Conservation (phyloP, 2,113 vertebrate species). For the Ictalurus punctatus region DNA sequence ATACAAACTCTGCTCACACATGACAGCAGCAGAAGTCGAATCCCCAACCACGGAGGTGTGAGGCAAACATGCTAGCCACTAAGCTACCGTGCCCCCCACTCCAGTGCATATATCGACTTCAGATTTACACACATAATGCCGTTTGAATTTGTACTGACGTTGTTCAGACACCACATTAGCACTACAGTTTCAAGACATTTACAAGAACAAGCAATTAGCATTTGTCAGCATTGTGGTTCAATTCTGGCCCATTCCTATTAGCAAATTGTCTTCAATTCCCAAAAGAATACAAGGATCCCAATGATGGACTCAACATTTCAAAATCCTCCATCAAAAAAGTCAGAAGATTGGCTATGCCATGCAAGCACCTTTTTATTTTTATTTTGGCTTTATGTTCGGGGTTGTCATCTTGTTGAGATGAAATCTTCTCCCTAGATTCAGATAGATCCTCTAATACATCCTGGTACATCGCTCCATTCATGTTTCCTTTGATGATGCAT, state of each 20-base stretch:
- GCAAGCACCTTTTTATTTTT: neutral
- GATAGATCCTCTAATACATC: neutral
- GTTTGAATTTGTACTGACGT: neutral
- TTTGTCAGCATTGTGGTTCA: neutral
- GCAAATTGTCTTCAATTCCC: neutral
- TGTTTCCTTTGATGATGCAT: neutral
- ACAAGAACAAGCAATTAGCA: neutral
- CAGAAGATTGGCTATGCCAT: neutral
- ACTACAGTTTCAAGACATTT: neutral
- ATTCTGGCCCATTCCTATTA: neutral
- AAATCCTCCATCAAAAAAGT: neutral
- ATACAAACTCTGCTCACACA: too few species aligned
- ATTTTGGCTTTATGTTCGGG: neutral
- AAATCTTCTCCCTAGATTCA: neutral
- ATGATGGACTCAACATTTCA: neutral
- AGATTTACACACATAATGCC: neutral
- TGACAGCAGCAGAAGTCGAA: too few species aligned
- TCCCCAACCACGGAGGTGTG: too few species aligned
- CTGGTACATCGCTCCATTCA: neutral
- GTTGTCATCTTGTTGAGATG: neutral
- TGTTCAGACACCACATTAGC: neutral
- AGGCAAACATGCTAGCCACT: too few species aligned
- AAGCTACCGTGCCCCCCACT: too few species aligned
- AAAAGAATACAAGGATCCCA: neutral
- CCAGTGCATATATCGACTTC: neutral